Percentiles rank a stretch among this genome's conserved stretches.
Evolutionary conservation across 2,888 invertebrate species (phyloP).

Genomic region (Cetonia aurata): DNA sequence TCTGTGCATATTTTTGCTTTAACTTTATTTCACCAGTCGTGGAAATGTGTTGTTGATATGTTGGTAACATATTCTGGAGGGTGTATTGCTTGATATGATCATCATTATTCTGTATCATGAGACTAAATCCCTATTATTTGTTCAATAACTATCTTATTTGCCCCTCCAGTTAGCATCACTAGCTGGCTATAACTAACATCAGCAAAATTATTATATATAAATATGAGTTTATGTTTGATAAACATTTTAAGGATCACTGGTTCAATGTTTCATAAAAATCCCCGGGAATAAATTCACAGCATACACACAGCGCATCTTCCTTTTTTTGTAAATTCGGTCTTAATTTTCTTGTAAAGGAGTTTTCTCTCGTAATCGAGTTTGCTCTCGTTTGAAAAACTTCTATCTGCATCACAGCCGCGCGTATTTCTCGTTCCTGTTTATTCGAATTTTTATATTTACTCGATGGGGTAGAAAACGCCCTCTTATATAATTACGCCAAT

Average conservation of each 20-base stretch:
- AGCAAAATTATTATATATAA: no score
- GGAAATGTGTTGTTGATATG: no score
- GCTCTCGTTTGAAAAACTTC: slow-evolving; percentile 56
- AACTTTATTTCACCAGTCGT: no score
- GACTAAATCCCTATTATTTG: no score
- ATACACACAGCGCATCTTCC: slow-evolving; percentile 55
- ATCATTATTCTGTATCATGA: no score
- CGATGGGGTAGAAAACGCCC: slow-evolving; percentile 1
- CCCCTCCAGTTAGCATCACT: no score
- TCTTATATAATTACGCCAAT: slow-evolving; percentile 24
- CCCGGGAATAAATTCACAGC: slow-evolving; percentile 52
- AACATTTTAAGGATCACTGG: slow-evolving; percentile 46
- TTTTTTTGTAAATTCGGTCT: slow-evolving; percentile 60
- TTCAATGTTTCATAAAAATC: slow-evolving; percentile 47
- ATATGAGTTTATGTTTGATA: not conserved
- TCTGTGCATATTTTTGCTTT: no score
- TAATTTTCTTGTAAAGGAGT: slow-evolving; percentile 62
- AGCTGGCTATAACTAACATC: no score
- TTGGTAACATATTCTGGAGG: no score
- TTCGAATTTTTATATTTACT: slow-evolving; percentile 39
- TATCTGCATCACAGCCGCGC: slow-evolving; percentile 50
- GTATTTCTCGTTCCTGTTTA: slow-evolving; percentile 55
- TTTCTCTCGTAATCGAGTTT: slow-evolving; percentile 62
- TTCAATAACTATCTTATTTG: no score
- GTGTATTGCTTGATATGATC: no score